phyloP scores from a whole-genome alignment of 2,888 invertebrate species.

The Archips xylosteana region DNA sequence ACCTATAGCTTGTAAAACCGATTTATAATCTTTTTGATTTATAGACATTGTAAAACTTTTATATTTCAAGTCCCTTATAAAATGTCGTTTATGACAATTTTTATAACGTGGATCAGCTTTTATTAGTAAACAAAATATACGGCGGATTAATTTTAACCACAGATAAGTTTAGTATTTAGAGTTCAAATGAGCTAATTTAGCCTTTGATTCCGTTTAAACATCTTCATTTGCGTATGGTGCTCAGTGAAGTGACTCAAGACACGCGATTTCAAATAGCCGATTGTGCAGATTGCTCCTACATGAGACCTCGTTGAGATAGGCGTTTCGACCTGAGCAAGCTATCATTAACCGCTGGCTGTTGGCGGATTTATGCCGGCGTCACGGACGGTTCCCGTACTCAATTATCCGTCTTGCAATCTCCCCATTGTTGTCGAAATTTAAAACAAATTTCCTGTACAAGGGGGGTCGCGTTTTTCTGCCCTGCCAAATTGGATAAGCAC shows the following conservation, averaged over 20 bases:
- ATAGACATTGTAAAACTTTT: conserved; percentile 73
- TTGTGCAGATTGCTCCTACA: conserved; percentile 67
- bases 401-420: conserved; percentile 80
- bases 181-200: conserved; percentile 43
- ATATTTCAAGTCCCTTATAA: conserved; percentile 53
- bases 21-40: conserved; percentile 80
- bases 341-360: conserved; percentile 79
- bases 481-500: conserved; percentile 84
- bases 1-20: conserved; percentile 74
- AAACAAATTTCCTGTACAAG: conserved; percentile 84
- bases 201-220: conserved; percentile 46
- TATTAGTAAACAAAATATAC: conserved; percentile 13
- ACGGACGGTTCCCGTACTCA: conserved; percentile 76
- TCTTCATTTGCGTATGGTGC: conserved; percentile 53
- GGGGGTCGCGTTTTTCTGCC: conserved; percentile 83
- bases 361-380: conserved; percentile 78
- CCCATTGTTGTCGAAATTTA: conserved; percentile 85
- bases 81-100: conserved; percentile 52
- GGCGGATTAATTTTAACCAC: conserved; percentile 5
- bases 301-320: conserved; percentile 68
- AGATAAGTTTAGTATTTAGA: background rate
- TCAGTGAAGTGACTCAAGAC: conserved; percentile 56
- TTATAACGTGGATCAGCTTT: conserved; percentile 25
- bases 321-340: conserved; percentile 69
- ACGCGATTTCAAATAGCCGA: conserved; percentile 73